phyloP scores from a whole-genome alignment of 2,113 vertebrate species.

The Chloropsis hardwickii region DNA sequence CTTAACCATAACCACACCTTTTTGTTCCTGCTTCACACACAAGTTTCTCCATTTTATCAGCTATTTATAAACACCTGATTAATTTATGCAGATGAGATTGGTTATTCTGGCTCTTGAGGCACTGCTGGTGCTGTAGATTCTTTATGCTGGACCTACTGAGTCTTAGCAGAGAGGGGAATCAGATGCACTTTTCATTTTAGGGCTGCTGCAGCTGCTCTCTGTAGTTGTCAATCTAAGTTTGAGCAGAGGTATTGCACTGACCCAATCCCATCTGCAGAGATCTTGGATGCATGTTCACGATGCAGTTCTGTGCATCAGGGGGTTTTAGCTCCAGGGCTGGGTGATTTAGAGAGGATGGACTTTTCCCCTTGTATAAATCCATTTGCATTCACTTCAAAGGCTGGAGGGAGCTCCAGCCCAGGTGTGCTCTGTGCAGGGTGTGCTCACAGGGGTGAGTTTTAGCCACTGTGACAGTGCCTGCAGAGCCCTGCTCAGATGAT shows the following conservation, averaged over 20 bases:
- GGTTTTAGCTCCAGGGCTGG: background rate
- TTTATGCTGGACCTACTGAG: background rate
- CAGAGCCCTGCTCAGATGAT: background rate
- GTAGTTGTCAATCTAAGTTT: background rate
- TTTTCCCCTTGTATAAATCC: background rate
- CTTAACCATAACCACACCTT: background rate
- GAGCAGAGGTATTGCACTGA: background rate
- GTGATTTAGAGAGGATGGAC: background rate
- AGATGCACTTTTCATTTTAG: background rate
- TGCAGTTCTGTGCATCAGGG: background rate
- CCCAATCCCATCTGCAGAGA: background rate
- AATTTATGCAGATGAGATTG: background rate
- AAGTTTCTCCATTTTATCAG: background rate
- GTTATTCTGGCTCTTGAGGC: background rate
- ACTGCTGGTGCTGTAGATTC: background rate
- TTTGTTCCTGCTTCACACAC: background rate
- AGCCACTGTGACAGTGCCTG: background rate
- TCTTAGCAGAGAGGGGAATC: background rate
- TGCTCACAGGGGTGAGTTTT: background rate
- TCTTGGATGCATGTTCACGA: background rate
- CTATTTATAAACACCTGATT: background rate
- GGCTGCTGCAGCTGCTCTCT: background rate
- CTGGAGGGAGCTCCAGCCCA: background rate
- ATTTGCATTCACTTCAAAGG: background rate
- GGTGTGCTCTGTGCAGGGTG: background rate